A percentile compares a stretch with the other conserved stretches of the same genome.
Conservation (phyloP, 2,113 vertebrate genomes). For the Neolamprologus variostigma region DNA sequence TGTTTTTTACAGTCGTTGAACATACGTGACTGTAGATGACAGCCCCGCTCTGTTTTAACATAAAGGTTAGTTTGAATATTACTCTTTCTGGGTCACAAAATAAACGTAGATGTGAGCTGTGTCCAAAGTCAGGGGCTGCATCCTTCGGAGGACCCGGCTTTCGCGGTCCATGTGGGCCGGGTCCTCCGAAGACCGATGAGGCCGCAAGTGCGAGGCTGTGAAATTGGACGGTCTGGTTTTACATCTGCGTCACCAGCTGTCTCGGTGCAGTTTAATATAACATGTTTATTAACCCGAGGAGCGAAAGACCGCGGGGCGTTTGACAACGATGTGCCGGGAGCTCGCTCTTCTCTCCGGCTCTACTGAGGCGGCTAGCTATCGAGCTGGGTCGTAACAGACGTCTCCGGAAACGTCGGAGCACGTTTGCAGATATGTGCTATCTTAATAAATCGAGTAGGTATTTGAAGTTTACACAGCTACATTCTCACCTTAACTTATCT, state of each 20-base stretch:
- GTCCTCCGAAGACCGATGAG: not conserved
- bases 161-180: not conserved
- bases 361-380: not conserved
- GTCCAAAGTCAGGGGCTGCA: not conserved
- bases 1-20: not conserved
- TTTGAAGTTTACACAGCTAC: not conserved
- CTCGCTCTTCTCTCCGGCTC: not conserved
- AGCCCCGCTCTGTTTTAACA: not conserved
- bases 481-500: not conserved
- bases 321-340: not conserved
- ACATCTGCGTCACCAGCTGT: not conserved
- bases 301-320: not conserved
- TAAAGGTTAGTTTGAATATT: not conserved
- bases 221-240: not conserved
- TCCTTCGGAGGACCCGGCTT: not conserved
- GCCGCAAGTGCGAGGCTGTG: not conserved
- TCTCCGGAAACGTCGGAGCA: not conserved
- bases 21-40: not conserved
- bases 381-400: not conserved
- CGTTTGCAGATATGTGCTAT: not conserved
- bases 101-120: not conserved
- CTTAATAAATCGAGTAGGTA: not conserved
- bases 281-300: not conserved
- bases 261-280: not conserved
- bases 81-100: not conserved